Base-by-base conservation (phyloP, 2,113 vertebrate genomes). In the Pholis gunnellus region DNA sequence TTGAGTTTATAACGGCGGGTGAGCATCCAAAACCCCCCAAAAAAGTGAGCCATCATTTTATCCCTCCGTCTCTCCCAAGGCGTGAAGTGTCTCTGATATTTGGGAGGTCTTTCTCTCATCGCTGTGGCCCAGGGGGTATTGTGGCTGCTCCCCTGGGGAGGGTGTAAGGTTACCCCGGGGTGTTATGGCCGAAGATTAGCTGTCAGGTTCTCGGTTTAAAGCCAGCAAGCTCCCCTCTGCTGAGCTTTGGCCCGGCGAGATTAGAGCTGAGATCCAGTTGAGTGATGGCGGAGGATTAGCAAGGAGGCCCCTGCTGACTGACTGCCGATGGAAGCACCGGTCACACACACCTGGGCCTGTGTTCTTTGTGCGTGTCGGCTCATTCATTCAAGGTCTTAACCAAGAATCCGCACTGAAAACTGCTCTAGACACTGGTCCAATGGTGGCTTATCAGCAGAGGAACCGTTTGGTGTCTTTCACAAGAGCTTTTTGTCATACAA, bases 211-310 rank as follows among this genome's bases (percentile, higher is more conserved):
- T 87, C 73, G 61, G 82, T 89, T 91, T 76, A 85, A 92, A 92
- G 88, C 44, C 54, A 73, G 74, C 36, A 85, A 85, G 79, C 69
- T 9, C 31, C 75, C 61, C 68, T 79, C 72, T 75, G 79, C 72
- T 79, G 75, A 73, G 81, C 70, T 74, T 77, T 66, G 79, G 80
- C 78, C 82, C 52, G 63, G 79, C 38, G 27, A 89, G 90, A 92
- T 94, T 93, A 92, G 68, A 71, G 75, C 46, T 78, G 77, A 89
- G 82, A 89, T 86, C 68, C 67, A 85, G 87, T 85, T 93, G 93
- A 94, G 89, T 92, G 93, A 94, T 63, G 78, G 81, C 9, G 54
- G 59, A 69, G 91, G 92, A 92, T 94, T 94, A 92, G 59, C 57
- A 4, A 65, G 69, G 79, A 88, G 82, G 70, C 78, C 86, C 31